Conservation (phyloP, 2,888 invertebrate genomes). For the Cerastoderma edule region DNA sequence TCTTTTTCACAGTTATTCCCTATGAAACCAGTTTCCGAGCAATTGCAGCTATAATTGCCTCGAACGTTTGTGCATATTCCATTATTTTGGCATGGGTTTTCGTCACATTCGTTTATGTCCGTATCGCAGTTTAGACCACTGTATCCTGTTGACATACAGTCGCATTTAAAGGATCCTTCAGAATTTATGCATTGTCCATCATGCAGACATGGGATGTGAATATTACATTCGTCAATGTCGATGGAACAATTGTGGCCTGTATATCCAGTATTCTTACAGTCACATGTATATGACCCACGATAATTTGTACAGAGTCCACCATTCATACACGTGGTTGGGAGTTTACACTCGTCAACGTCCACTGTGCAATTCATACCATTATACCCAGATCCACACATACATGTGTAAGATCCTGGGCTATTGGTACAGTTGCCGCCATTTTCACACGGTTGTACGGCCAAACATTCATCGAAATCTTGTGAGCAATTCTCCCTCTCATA, state of each 20-base stretch:
- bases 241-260: neutral
- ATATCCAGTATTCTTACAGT: neutral
- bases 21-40: neutral
- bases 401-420: slow-evolving; percentile 1
- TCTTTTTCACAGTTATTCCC: neutral
- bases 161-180: neutral
- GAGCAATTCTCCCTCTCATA: neutral
- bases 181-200: neutral
- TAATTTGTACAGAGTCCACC: neutral
- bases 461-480: neutral
- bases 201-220: slow-evolving; percentile 2
- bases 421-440: neutral
- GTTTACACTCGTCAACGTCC: slow-evolving; percentile 5
- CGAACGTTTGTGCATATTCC: slow-evolving; percentile 6
- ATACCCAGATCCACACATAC: slow-evolving; percentile 26
- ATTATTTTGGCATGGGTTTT: slow-evolving; percentile 31
- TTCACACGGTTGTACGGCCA: neutral
- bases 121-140: neutral
- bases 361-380: slow-evolving; percentile 18
- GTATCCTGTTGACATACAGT: neutral
- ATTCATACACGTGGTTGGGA: neutral
- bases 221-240: neutral
- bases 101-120: slow-evolving; percentile 33
- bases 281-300: neutral
- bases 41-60: neutral